These are phyloP conservation scores for Heterocephalus glaber DNA, from an alignment of 2,113 vertebrate genomes.

Conservation along the genomic window DNA sequence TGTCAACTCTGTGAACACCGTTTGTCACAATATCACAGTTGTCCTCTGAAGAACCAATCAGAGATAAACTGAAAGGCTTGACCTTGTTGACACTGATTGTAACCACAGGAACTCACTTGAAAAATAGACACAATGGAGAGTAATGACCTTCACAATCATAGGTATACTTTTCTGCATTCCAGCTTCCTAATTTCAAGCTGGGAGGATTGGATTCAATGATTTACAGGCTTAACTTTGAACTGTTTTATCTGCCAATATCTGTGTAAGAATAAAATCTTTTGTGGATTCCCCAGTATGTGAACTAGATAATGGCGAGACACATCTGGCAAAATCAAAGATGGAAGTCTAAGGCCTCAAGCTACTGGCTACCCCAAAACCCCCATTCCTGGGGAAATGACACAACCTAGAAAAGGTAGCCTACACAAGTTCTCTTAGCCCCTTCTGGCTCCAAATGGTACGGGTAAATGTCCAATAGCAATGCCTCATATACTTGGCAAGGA, in stretches of 20 bases:
- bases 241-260: background rate
- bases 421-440: background rate
- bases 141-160: background rate
- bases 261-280: background rate
- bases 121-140: background rate
- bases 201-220: background rate
- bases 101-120: background rate
- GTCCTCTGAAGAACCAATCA: background rate
- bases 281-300: background rate
- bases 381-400: background rate
- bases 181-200: background rate
- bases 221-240: background rate
- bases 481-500: background rate
- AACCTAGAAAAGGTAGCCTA: background rate
- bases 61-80: background rate
- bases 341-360: background rate
- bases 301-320: background rate
- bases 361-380: background rate
- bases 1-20: background rate
- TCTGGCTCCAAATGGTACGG: background rate
- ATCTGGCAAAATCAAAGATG: background rate
- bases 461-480: background rate
- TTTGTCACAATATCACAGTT: background rate
- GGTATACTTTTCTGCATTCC: background rate
- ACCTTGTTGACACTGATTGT: background rate